phyloP scores from a whole-genome alignment of 1,140 invertebrate genomes.

The Hormaphis cornu region DNA sequence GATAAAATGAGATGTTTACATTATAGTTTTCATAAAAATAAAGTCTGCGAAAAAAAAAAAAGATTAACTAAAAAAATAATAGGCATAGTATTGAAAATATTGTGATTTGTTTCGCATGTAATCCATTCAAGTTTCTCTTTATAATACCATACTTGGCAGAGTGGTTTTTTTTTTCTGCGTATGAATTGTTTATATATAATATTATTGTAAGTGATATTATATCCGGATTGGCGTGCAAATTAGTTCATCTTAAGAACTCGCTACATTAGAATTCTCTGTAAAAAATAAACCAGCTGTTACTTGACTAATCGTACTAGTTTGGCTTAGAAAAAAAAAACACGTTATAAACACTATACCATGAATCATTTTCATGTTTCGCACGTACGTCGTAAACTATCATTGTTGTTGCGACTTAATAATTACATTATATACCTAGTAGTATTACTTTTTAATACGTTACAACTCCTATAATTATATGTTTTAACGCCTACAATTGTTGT shows the following conservation, averaged over 20 bases:
- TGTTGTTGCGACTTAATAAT: neutral
- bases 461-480: too few relatives aligned
- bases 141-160: slow-evolving; percentile 16
- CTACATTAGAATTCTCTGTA: slow-evolving; percentile 7
- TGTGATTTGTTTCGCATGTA: neutral
- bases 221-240: neutral
- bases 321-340: neutral
- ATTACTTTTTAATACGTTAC: neutral
- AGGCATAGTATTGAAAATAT: neutral
- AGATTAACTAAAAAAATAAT: neutral
- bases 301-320: slow-evolving; percentile 5
- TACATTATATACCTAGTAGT: neutral
- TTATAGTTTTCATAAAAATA: too few relatives aligned
- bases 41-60: too few relatives aligned
- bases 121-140: slow-evolving; percentile 9
- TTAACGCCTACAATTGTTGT: too few relatives aligned
- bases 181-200: neutral
- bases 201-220: neutral
- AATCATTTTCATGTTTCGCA: slow-evolving; percentile 26
- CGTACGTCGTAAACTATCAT: neutral
- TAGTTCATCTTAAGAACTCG: slow-evolving; percentile 5
- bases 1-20: too few relatives aligned
- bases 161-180: neutral
- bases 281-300: slow-evolving; percentile 6
- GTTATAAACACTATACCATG: neutral